Evolutionary conservation across 1,140 invertebrate genomes (phyloP), one percentile per base, ranked within the genome.

Genomic region (Drosophila rhopaloa): DNA sequence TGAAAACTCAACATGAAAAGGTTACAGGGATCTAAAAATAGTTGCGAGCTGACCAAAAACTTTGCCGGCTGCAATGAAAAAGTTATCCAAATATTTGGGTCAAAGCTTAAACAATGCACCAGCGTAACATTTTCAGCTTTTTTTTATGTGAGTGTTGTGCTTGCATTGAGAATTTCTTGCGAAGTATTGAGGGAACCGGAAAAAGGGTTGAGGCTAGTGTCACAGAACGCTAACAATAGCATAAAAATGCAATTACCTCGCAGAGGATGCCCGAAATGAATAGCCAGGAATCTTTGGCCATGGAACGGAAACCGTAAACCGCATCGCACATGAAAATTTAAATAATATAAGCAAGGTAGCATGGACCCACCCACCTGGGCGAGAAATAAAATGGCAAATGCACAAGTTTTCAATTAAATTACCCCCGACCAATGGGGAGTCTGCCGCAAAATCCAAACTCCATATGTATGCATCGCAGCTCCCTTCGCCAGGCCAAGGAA

Each of bases 401-500:
- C 70, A 78, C 77, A 89, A 88, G 81, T 89, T 89, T 89, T 84
- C 84, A 89, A 89, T 89, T 89, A 84, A 81, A 89, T 89, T 89
- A 89, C 71, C 63, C 29, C 61, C 38, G 27, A 19, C 40, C 61
- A 32, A 48, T 6, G 44, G 14, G 14, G 35, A 48, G 81, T 67
- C 56, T 40, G 58, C 67, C 38, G 37, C 50, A 79, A 75, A 58
- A 59, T 62, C 62, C 68, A 44, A 73, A 80, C 66, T 61, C 41
- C 53, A 58, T 10, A 14, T 46, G 32, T 65, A 53, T 68, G 65
- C 38, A 53, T 16, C 60, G 61, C 27, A 68, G 50, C 14, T 56
- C 50, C 51, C 27, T 19, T 41, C 41, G 14, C 43, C 63, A 46
- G 75, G 53, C 60, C 65, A 54, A 60, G 63, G 41, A 68, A 53